Evolutionary conservation across 2,888 invertebrate genomes (phyloP), one percentile per base, ranked within the genome.

Genomic region (Diarsia rubi): DNA sequence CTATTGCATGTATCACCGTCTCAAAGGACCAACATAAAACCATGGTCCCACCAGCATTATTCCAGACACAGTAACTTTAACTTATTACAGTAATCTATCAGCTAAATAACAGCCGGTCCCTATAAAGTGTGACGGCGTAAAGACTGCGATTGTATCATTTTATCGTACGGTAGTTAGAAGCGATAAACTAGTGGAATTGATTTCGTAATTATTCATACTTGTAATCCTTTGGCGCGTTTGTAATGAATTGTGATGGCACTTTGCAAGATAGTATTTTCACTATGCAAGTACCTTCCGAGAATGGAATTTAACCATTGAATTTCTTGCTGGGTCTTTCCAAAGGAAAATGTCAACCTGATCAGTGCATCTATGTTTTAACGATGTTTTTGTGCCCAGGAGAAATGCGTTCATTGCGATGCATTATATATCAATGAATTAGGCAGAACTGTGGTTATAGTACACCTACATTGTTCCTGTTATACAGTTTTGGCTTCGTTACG

Each of bases 71-170:
- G 27, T 19, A 31, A 24, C 77, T 45, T 47, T 64, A 65, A 64
- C 37, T 72, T 67, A 87, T 79, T 70, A 73, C 57, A 31, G 68
- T 75, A 70, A 88, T 80, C 31, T 78, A 54, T 68, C 65, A 59
- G 64, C 62, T 76, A 70, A 75, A 86, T 73, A 64, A 63, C 81
- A 70, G 70, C 60, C 52, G 45, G 59, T 65, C 31, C 60, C 54
- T 49, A 31, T 82, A 73, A 85, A 80, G 70, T 69, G 72, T 45
- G 47, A 65, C 31, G 54, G 70, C 68, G 66, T 76, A 62, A 74
- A 76, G 49, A 69, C 76, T 65, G 60, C 37, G 49, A 65, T 42
- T 42, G 44, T 86, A 69, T 66, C 62, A 37, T 37, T 67, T 81
- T 66, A 64, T 68, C 44, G 52, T 21, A 37, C 21, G 24, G 57